phyloP scores from a whole-genome alignment of 2,113 vertebrate species.

The Beaufortia kweichowensis region DNA sequence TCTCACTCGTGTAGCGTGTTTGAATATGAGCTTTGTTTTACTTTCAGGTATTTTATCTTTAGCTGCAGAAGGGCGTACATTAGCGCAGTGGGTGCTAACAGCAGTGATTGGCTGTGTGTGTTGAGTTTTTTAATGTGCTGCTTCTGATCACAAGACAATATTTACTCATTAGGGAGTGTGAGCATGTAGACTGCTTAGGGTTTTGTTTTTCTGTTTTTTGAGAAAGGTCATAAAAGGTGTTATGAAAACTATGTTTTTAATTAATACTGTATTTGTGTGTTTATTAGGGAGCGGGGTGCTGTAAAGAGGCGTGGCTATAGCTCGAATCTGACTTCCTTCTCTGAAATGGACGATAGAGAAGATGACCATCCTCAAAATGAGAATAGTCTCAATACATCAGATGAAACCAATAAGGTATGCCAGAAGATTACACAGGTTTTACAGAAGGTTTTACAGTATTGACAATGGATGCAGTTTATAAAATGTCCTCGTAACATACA shows the following conservation, averaged over 20 bases:
- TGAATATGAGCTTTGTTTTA: slow-evolving; percentile 11
- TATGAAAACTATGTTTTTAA: neutral
- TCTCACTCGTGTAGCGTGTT: neutral
- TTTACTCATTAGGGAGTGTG: neutral
- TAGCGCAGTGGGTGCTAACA: slow-evolving; percentile 9
- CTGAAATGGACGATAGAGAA: slow-evolving; percentile 75
- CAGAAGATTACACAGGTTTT: neutral
- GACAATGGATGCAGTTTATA: neutral
- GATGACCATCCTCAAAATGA: slow-evolving; percentile 49
- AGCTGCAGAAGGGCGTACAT: slow-evolving; percentile 16
- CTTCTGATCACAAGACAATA: neutral
- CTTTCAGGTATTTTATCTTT: neutral
- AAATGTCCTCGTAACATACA: neutral
- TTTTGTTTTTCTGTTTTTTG: neutral
- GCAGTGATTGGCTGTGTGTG: slow-evolving; percentile 19
- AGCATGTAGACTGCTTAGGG: neutral
- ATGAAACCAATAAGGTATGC: slow-evolving; percentile 72
- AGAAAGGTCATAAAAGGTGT: neutral
- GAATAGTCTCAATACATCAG: slow-evolving; percentile 33
- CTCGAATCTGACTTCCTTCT: slow-evolving; percentile 66
- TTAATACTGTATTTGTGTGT: slow-evolving; percentile 52
- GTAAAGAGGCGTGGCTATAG: slow-evolving; percentile 58
- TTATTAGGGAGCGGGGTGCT: slow-evolving; percentile 62
- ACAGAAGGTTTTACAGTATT: neutral
- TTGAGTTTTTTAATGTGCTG: neutral